Conservation (phyloP, 2,113 vertebrate genomes). For the Spermophilus dauricus region DNA sequence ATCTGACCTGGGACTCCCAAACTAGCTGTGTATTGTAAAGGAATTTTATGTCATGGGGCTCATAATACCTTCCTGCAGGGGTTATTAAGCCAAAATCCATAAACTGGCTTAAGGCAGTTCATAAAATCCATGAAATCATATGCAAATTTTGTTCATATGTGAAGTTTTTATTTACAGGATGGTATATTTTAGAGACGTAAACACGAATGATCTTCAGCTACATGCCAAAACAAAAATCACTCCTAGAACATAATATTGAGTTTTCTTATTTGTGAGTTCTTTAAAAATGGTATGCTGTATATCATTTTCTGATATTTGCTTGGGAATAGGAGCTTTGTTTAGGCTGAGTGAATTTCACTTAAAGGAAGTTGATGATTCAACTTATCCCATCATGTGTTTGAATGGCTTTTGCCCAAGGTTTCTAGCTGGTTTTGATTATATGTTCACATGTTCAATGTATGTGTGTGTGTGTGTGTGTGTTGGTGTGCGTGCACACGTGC, state of each 20-base stretch:
- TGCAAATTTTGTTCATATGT: constrained; percentile 78
- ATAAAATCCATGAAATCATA: constrained; percentile 73
- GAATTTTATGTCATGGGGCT: constrained; percentile 41
- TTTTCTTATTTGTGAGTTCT: neutral
- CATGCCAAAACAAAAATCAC: neutral
- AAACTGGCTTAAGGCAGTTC: constrained; percentile 61
- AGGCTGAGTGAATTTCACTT: neutral
- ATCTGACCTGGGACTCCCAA: constrained; percentile 7
- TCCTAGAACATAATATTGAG: neutral
- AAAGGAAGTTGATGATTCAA: neutral
- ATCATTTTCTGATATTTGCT: neutral
- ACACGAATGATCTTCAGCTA: neutral
- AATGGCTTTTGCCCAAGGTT: neutral
- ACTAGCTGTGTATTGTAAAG: neutral
- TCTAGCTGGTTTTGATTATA: neutral
- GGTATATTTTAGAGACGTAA: neutral
- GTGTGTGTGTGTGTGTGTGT: neutral
- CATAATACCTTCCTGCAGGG: constrained; percentile 20
- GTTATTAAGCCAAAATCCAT: constrained; percentile 65
- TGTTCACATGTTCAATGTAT: neutral
- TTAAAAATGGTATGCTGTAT: neutral
- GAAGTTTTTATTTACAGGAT: neutral
- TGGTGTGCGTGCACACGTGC: neutral
- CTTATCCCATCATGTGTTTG: neutral
- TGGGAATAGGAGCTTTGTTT: neutral